Conservation (phyloP, 2,113 vertebrate genomes). For the Cyprinodon brontotheroides region DNA sequence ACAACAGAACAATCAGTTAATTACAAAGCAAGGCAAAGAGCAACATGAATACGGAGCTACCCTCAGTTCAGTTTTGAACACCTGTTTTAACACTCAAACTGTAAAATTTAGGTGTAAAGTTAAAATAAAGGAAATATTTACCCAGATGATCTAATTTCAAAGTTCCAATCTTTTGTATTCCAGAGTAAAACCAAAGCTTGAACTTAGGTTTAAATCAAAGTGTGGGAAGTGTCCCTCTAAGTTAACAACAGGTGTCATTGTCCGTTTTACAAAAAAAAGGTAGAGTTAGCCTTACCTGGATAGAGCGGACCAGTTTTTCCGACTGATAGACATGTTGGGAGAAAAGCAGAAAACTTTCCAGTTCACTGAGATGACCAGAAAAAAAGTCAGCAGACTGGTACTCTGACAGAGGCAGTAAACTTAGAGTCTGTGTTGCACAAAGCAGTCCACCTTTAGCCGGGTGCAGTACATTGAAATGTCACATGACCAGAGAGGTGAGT, state of each 20-base stretch:
- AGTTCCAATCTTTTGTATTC: not conserved
- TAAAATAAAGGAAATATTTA: not conserved
- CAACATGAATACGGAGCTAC: not conserved
- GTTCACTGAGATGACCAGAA: not conserved
- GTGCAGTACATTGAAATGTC: constrained; percentile 67
- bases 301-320: constrained; percentile 90
- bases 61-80: not conserved
- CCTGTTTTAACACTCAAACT: not conserved
- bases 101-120: not conserved
- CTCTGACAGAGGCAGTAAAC: constrained; percentile 36
- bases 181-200: not conserved
- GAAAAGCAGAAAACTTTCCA: not conserved
- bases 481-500: constrained; percentile 79
- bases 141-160: not conserved
- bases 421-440: constrained; percentile 27
- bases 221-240: not conserved
- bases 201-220: not conserved
- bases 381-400: constrained; percentile 10
- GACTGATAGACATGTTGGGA: constrained; percentile 82
- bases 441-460: constrained; percentile 84
- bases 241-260: constrained; percentile 3
- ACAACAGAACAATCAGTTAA: not conserved
- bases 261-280: not conserved
- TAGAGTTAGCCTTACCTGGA: constrained; percentile 85
- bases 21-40: not conserved